Evolutionary conservation across 64 coral and sea anemone species (phyloP).

Genomic region (Platygyra sinensis): DNA sequence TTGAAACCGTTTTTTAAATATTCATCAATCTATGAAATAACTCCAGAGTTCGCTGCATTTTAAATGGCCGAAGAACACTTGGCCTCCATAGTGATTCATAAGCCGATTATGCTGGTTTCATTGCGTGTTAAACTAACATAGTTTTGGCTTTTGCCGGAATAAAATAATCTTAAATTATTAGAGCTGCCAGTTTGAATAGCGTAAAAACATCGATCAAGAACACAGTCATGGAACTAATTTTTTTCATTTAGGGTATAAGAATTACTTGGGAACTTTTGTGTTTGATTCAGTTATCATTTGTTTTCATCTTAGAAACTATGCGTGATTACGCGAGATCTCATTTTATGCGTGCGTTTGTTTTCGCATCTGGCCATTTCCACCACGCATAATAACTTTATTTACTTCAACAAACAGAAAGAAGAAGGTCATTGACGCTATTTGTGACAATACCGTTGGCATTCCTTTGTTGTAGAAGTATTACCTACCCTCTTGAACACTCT

Average conservation of each 20-base stretch:
- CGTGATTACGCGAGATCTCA: background rate
- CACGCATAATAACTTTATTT: background rate
- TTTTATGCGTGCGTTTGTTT: background rate
- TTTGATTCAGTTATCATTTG: background rate
- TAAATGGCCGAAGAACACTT: background rate
- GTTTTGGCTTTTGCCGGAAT: background rate
- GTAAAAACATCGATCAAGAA: no score
- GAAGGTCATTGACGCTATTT: background rate
- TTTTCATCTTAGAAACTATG: background rate
- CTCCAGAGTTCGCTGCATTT: no score
- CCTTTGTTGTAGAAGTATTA: background rate
- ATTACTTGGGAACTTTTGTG: background rate
- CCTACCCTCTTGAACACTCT: background rate
- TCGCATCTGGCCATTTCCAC: background rate
- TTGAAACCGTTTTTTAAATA: no score
- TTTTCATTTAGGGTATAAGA: no score
- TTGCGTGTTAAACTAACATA: background rate
- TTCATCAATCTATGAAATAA: no score
- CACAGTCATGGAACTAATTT: no score
- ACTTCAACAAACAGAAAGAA: background rate
- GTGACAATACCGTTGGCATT: background rate
- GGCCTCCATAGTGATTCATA: background rate
- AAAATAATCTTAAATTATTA: background rate
- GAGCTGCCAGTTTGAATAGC: no score
- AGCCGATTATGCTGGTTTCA: background rate